These are phyloP conservation scores for Labroides dimidiatus DNA, from an alignment of 2,797 vertebrate genomes.

Conservation along the genomic window DNA sequence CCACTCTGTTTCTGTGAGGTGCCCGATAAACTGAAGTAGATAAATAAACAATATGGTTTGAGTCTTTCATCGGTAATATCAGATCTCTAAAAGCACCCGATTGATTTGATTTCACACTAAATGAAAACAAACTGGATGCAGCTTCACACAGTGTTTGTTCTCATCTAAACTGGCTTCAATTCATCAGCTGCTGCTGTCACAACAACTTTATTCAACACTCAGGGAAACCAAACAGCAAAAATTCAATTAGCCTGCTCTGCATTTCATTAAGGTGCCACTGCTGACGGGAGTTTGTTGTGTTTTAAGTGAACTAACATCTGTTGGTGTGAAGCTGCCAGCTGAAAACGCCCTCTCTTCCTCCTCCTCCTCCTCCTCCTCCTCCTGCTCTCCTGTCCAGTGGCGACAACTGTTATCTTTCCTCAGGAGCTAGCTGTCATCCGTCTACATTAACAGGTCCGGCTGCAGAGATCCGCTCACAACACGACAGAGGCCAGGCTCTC, in stretches of 20 bases:
- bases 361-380: neutral
- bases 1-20: no score
- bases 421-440: slow-evolving; percentile 63
- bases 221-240: slow-evolving; percentile 44
- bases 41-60: no score
- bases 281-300: slow-evolving; percentile 53
- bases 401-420: slow-evolving; percentile 54
- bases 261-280: slow-evolving; percentile 64
- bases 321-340: slow-evolving; percentile 57
- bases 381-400: slow-evolving; percentile 55
- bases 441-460: slow-evolving; percentile 60
- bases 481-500: slow-evolving; percentile 52
- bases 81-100: no score
- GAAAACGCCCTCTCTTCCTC: slow-evolving; percentile 16
- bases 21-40: no score
- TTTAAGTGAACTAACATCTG: slow-evolving; percentile 73
- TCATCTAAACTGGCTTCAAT: neutral
- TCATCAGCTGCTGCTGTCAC: slow-evolving; percentile 35
- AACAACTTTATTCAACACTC: slow-evolving; percentile 41
- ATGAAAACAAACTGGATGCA: no score
- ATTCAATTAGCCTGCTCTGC: slow-evolving; percentile 65
- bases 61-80: no score
- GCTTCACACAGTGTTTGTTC: neutral
- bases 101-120: no score
- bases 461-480: slow-evolving; percentile 38